Evolutionary conservation across 2,113 vertebrate species (phyloP).

Genomic region (Hemicordylus capensis): DNA sequence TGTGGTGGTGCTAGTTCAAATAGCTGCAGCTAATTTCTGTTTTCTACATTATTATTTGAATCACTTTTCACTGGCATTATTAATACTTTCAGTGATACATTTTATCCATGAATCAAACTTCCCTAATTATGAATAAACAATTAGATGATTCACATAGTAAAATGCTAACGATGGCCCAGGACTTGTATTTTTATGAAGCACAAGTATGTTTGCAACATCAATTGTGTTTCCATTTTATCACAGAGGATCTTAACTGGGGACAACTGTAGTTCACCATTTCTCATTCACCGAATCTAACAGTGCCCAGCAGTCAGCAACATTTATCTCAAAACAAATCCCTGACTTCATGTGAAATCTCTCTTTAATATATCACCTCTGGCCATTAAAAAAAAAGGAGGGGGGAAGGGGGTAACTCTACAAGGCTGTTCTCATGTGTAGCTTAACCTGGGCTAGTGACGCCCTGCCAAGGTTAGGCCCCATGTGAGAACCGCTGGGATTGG

Average conservation of each 20-base stretch:
- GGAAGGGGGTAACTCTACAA: no score
- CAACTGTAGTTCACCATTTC: not conserved
- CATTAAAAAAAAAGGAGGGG: no score
- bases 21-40: not conserved
- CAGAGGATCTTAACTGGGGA: not conserved
- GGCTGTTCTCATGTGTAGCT: no score
- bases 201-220: not conserved
- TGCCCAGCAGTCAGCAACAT: not conserved
- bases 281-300: not conserved
- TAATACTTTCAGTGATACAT: not conserved
- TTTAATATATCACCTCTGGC: no score
- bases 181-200: not conserved
- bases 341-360: no score
- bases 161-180: not conserved
- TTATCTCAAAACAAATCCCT: not conserved
- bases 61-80: not conserved
- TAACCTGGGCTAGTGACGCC: no score
- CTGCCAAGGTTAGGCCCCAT: no score
- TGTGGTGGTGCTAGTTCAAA: not conserved
- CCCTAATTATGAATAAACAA: not conserved
- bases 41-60: not conserved
- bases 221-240: not conserved
- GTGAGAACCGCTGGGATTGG: no score
- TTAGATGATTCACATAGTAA: not conserved
- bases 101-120: not conserved